Percentiles rank a stretch among this genome's conserved stretches.
Conservation (phyloP, 2,797 vertebrate species). For the Diplodus puntazzo region DNA sequence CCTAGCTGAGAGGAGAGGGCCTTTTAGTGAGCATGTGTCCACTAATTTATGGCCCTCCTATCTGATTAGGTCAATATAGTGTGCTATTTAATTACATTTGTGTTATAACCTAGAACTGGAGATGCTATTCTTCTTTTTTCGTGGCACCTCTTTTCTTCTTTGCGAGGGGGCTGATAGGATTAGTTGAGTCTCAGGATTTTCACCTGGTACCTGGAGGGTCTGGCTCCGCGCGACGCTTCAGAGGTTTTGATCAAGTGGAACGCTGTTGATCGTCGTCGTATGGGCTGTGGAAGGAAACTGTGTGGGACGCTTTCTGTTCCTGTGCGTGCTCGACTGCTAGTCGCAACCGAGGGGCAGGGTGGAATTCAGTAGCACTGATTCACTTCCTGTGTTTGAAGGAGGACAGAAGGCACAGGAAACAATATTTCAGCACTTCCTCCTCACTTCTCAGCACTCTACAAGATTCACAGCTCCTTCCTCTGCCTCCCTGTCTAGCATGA, state of each 20-base stretch:
- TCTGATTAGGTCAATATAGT: constrained; percentile 88
- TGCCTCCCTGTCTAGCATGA: constrained; percentile 34
- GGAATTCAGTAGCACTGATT: constrained; percentile 66
- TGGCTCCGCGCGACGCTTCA: constrained; percentile 13
- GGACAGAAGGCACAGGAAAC: constrained; percentile 73
- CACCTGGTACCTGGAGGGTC: constrained; percentile 1
- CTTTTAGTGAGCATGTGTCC: constrained; percentile 81
- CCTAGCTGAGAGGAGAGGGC: constrained; percentile 80
- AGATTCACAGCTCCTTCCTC: constrained; percentile 22
- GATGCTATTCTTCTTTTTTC: constrained; percentile 67
- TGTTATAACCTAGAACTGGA: constrained; percentile 79
- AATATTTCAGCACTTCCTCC: constrained; percentile 69
- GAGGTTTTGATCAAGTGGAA: constrained; percentile 41
- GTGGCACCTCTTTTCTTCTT: constrained; percentile 58
- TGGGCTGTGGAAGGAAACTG: constrained; percentile 52
- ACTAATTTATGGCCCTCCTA: constrained; percentile 84
- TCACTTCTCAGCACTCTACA: constrained; percentile 48
- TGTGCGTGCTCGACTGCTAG: constrained; percentile 54
- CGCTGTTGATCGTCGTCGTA: constrained; percentile 34
- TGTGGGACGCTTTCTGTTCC: constrained; percentile 38
- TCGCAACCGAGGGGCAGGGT: constrained; percentile 50
- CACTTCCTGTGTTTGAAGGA: constrained; percentile 77
- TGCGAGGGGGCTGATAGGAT: constrained; percentile 29
- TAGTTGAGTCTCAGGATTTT: constrained; percentile 26
- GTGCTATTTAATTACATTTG: constrained; percentile 85